A percentile compares a stretch with the other conserved stretches of the same genome.
These are phyloP conservation scores for Halesus radiatus DNA, from an alignment of 1,140 invertebrate genomes.

Conservation along the genomic window DNA sequence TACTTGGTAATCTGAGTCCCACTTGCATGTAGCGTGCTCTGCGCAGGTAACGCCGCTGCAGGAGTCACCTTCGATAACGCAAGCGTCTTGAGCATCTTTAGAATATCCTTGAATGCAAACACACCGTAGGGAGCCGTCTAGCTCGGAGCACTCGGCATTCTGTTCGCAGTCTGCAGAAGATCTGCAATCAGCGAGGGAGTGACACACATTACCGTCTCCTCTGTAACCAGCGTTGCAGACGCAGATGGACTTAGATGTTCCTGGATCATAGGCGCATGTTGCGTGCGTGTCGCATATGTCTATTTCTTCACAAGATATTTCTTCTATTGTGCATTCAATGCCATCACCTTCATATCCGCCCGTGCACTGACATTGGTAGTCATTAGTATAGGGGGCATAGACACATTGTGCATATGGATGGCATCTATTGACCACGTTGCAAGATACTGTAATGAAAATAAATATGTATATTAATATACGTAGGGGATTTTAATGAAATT, in stretches of 20 bases:
- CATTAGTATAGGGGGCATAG: constrained; percentile 70
- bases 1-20: constrained; percentile 68
- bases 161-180: constrained; percentile 79
- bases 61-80: constrained; percentile 69
- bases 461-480: neutral
- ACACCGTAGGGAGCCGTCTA: constrained; percentile 76
- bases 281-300: constrained; percentile 84
- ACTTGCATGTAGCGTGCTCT: constrained; percentile 74
- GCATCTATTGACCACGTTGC: constrained; percentile 83
- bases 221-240: constrained; percentile 84
- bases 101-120: constrained; percentile 74
- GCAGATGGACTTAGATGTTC: constrained; percentile 77
- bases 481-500: too few relatives aligned
- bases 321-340: constrained; percentile 76
- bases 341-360: constrained; percentile 87
- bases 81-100: constrained; percentile 72
- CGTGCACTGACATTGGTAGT: constrained; percentile 84
- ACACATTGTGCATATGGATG: constrained; percentile 83
- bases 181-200: constrained; percentile 76
- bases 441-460: constrained; percentile 70
- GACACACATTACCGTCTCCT: constrained; percentile 83
- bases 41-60: constrained; percentile 74
- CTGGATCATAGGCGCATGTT: constrained; percentile 77
- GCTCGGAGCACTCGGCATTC: constrained; percentile 85
- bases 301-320: constrained; percentile 75